Base-by-base conservation (phyloP, 2,888 invertebrate genomes). In the Microctonus brassicae region DNA sequence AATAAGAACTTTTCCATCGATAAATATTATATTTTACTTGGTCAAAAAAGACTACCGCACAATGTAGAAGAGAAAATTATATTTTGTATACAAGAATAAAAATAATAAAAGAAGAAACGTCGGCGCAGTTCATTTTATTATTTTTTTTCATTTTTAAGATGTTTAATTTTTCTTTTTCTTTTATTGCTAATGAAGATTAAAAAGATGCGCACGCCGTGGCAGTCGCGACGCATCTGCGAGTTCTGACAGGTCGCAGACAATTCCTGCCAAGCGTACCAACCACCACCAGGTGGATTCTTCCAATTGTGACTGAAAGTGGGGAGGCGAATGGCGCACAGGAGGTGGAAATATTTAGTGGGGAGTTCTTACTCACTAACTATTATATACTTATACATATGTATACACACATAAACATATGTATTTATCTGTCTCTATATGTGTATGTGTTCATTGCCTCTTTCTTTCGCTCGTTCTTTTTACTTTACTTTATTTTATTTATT, bases 151-250 rank as follows among this genome's bases (percentile, higher is more conserved):
- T 29, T 5, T 29, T 5, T 29, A 7, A 29, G 7, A 29, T 7
- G 7, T 5, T 5, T 29, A 29, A 29, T 29, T 5, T 5, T 29
- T 5, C 3, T 29, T 5, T 5, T 29, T 29, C 4, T 29, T 29
- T 29, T 29, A 29, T 29, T 29, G 29, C 7, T 5, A 29, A 5
- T 29, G 29, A 29, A 5, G 29, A 29, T n/a, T n/a, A 57, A 39
- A 20, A 26, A 13, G 78, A 80, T 68, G 78, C 73, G 74, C 47
- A 74, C 80, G 55, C 76, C 63, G 67, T 77, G 80, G 77, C 47
- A 77, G 79, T 70, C 80, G 78, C 73, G 62, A 77, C 77, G 73
- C 79, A 81, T 85, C 82, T 84, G 84, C 76, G 65, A 60, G n/a
- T n/a, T n/a, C n/a, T n/a, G n/a, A n/a, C n/a, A n/a, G n/a, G n/a